These are phyloP conservation scores for Pseudomugil gertrudae DNA, from an alignment of 2,797 vertebrate genomes.

Conservation along the genomic window DNA sequence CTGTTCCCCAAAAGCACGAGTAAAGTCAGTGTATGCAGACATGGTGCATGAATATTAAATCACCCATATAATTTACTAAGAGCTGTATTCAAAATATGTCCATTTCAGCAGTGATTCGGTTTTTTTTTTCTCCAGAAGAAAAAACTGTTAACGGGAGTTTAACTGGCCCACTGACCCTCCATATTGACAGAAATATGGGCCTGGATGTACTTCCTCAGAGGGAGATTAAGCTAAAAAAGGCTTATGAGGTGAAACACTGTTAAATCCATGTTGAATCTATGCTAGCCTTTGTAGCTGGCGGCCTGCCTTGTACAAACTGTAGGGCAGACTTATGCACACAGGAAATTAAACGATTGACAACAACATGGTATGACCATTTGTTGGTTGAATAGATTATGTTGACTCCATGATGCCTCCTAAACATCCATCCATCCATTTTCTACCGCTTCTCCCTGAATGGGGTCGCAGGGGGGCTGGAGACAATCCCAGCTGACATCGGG, in stretches of 20 bases:
- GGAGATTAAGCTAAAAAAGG: constrained; percentile 70
- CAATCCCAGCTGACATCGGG: too few species aligned
- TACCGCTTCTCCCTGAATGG: too few species aligned
- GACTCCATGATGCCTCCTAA: constrained; percentile 8
- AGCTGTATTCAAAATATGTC: constrained; percentile 19
- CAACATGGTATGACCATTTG: constrained; percentile 45
- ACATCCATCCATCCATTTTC: too few species aligned
- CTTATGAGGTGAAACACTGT: constrained; percentile 75
- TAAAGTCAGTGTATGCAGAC: constrained; percentile 24
- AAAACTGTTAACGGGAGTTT: constrained; percentile 41
- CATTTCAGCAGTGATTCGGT: neutral
- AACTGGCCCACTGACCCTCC: constrained; percentile 62
- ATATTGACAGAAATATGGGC: constrained; percentile 67
- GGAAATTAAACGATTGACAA: constrained; percentile 71
- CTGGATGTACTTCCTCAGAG: constrained; percentile 61
- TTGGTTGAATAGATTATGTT: constrained; percentile 39
- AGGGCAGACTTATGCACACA: constrained; percentile 54
- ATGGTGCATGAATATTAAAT: constrained; percentile 31
- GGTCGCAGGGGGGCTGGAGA: too few species aligned
- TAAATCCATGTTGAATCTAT: constrained; percentile 74
- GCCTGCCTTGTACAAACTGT: constrained; percentile 59
- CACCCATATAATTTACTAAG: constrained; percentile 28
- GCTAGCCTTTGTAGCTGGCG: constrained; percentile 65
- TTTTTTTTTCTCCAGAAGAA: constrained; percentile 29
- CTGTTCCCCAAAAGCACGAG: constrained; percentile 1